These are phyloP conservation scores for Bathynomus jamesi DNA, from an alignment of 1,140 invertebrate genomes.

Conservation along the genomic window DNA sequence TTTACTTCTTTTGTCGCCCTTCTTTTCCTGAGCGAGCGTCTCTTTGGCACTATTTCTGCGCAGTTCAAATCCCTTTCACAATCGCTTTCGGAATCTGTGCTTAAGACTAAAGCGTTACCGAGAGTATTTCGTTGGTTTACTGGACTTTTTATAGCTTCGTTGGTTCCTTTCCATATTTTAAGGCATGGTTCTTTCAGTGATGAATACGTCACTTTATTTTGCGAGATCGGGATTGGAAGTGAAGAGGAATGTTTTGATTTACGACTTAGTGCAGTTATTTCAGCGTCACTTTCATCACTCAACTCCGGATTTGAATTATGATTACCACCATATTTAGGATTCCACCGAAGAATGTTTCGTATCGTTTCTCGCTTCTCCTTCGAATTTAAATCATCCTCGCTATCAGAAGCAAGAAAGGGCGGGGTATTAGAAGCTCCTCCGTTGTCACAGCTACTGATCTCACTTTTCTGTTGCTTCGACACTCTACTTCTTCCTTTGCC, in stretches of 20 bases:
- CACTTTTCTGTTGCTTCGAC: background rate
- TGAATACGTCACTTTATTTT: conserved; percentile 6
- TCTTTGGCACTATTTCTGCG: background rate
- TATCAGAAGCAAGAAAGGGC: background rate
- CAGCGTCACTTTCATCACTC: conserved; percentile 28
- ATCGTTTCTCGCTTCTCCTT: conserved; percentile 29
- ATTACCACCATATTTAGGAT: background rate
- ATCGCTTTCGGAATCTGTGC: background rate
- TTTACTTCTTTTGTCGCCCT: background rate
- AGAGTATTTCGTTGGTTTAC: background rate
- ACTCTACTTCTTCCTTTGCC: background rate
- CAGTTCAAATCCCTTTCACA: background rate
- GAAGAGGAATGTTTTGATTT: background rate
- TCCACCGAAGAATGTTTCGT: conserved; percentile 27
- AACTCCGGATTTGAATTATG: conserved; percentile 2
- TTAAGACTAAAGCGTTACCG: background rate
- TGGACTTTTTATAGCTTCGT: background rate
- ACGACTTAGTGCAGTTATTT: background rate
- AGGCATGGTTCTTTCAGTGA: background rate
- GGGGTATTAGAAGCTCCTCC: too few relatives aligned
- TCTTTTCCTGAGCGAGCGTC: background rate
- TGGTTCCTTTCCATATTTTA: too few relatives aligned
- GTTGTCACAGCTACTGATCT: background rate
- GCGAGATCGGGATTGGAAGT: background rate
- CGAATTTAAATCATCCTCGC: conserved; percentile 10